Percentiles rank a stretch among this genome's conserved stretches.
phyloP scores from a whole-genome alignment of 2,113 vertebrate genomes.

The Oryzias melastigma region DNA sequence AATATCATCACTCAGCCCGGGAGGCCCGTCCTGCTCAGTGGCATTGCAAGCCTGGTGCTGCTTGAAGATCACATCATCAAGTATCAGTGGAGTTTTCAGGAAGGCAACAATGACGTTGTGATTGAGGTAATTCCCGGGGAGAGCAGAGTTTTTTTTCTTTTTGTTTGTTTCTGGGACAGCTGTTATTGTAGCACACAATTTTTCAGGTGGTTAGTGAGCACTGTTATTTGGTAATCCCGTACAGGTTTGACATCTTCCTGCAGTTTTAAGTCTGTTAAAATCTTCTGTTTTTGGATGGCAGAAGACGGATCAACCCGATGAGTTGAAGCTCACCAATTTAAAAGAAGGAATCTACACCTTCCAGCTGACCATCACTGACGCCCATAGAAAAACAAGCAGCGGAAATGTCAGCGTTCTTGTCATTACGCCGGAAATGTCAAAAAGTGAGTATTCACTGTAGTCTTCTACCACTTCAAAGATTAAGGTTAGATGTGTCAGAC shows the following conservation, averaged over 20 bases:
- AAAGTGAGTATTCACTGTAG: conserved; percentile 75
- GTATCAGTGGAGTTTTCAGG: conserved; percentile 79
- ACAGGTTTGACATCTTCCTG: too few species aligned
- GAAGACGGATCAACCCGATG: conserved; percentile 69
- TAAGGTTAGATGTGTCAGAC: too few species aligned
- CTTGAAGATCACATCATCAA: conserved; percentile 68
- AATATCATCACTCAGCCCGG: conserved; percentile 82
- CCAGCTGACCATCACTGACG: conserved; percentile 78
- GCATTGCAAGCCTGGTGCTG: conserved; percentile 76
- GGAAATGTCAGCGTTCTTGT: conserved; percentile 79
- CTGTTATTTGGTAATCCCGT: not conserved
- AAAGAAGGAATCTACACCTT: conserved; percentile 79
- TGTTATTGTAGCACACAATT: not conserved
- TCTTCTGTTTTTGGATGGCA: conserved; percentile 37
- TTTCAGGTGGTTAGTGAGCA: not conserved
- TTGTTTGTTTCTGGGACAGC: not conserved
- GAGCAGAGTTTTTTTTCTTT: not conserved
- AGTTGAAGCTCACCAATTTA: conserved; percentile 79
- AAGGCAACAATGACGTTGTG: conserved; percentile 46
- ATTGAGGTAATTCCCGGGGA: conserved; percentile 75
- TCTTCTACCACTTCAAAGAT: not conserved
- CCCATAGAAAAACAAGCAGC: conserved; percentile 63
- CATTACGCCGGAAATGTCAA: conserved; percentile 78
- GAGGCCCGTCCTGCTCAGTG: conserved; percentile 76
- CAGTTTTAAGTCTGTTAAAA: not conserved